Evolutionary conservation across 2,888 invertebrate genomes (phyloP).

Genomic region (Cerastoderma edule): DNA sequence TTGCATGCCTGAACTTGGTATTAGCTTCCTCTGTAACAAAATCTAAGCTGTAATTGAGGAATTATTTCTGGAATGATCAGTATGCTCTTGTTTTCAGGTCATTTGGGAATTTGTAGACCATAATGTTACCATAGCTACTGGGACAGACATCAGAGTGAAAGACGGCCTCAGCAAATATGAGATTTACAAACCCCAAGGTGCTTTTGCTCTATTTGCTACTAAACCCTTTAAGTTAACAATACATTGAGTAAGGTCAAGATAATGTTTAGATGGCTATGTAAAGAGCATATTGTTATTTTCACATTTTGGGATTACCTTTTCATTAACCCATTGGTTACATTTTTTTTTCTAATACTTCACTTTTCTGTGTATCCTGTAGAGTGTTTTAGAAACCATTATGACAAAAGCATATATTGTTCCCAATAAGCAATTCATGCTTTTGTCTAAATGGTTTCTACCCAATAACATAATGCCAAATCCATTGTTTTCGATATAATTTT

Average conservation of each 20-base stretch:
- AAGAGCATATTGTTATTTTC: background rate
- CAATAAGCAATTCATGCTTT: too few species aligned
- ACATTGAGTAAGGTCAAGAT: background rate
- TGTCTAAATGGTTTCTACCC: too few species aligned
- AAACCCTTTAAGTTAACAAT: background rate
- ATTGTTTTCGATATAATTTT: too few species aligned
- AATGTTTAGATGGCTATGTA: background rate
- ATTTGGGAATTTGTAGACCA: conserved; percentile 49
- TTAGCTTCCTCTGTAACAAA: too few species aligned
- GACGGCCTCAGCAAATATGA: conserved; percentile 19
- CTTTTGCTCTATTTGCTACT: background rate
- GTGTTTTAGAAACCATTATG: too few species aligned
- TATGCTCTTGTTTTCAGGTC: too few species aligned
- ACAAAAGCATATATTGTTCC: too few species aligned
- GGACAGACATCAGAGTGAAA: conserved; percentile 12
- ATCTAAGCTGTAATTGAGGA: too few species aligned
- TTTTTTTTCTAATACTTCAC: background rate
- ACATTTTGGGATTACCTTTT: conserved; percentile 2
- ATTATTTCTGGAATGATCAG: too few species aligned
- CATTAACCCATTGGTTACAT: background rate
- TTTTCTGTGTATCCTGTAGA: background rate
- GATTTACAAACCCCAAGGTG: background rate
- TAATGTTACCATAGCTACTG: conserved; percentile 38
- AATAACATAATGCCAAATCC: too few species aligned
- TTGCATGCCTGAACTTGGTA: too few species aligned